Evolutionary conservation across 2,113 vertebrate species (phyloP).

Genomic region (Microcebus lehilahytsara): DNA sequence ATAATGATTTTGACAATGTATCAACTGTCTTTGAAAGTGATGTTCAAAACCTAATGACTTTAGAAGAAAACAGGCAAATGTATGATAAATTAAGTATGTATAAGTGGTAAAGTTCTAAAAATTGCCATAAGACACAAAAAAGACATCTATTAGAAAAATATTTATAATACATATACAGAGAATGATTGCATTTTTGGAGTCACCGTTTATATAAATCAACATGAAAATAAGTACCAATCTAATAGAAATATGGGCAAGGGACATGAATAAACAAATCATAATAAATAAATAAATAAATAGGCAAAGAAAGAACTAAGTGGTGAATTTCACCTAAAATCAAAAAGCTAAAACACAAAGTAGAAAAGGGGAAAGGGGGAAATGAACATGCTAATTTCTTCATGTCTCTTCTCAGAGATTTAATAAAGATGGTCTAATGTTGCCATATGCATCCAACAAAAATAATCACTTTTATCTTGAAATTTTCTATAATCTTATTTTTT

Average conservation of each 20-base stretch:
- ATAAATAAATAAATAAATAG: not conserved
- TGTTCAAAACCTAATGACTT: not conserved
- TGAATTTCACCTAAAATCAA: not conserved
- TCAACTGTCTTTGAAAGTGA: not conserved
- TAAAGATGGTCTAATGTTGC: conserved; percentile 2
- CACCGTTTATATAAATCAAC: not conserved
- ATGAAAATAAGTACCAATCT: not conserved
- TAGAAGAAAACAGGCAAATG: not conserved
- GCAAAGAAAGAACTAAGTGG: not conserved
- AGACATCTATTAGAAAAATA: not conserved
- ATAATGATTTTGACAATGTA: not conserved
- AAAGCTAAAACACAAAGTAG: not conserved
- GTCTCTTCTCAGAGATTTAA: conserved; percentile 4
- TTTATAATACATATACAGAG: not conserved
- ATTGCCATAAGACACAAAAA: not conserved
- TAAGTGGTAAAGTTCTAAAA: not conserved
- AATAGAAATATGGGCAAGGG: not conserved
- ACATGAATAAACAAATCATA: not conserved
- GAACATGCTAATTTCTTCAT: not conserved
- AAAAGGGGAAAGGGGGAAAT: not conserved
- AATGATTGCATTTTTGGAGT: not conserved
- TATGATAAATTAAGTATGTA: not conserved
- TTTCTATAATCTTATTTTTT: not conserved
- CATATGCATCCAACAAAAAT: conserved; percentile 4
- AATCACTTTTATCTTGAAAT: not conserved